Base-by-base conservation (phyloP, 2,888 invertebrate genomes). In the Coremacera marginata region DNA sequence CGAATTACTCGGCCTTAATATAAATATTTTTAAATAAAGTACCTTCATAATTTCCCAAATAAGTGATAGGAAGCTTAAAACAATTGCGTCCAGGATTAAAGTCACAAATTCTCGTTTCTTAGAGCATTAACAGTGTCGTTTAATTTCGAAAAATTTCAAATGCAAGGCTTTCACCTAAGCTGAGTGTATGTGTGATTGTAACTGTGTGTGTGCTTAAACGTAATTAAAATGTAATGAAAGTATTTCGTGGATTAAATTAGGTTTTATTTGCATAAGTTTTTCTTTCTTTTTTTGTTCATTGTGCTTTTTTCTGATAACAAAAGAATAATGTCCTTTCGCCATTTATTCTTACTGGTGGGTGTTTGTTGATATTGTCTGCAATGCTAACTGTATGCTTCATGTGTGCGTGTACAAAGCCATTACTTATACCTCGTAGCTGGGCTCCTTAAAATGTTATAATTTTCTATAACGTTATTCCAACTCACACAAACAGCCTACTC, bases 201-300 rank as follows among this genome's bases (percentile, higher is more conserved):
- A 60, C 25, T 60, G 84, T 83, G 86, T 88, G 85, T 86, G 83
- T 60, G 57, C 25, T 7, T 4, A 19, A 19, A 9, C 85, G 88
- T 88, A 88, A 88, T 88, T 88, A 88, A 88, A 88, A 88, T 88
- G 88, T 88, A 88, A 88, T 88, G 86, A 87, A 88, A 89, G 88
- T 88, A 86, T 86, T 86, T 86, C 86, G 86, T 83, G 88, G 88
- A 88, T 88, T 89, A 88, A 88, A 87, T 89, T 88, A 87, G 89
- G 88, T 88, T 88, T 86, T 87, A 89, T 89, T 88, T 87, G 88
- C 88, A 89, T 88, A 86, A 85, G 87, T 85, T 88, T 81, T 80
- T 82, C 80, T 80, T 79, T 79, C n/a, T 65, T 37, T 75, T 25
- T 74, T 60, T 77, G 75, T 76, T 78, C 19, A 34, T 31, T 62